A percentile compares a stretch with the other conserved stretches of the same genome.
Evolutionary conservation across 2,113 vertebrate genomes (phyloP).

Genomic region (Eolophus roseicapilla): DNA sequence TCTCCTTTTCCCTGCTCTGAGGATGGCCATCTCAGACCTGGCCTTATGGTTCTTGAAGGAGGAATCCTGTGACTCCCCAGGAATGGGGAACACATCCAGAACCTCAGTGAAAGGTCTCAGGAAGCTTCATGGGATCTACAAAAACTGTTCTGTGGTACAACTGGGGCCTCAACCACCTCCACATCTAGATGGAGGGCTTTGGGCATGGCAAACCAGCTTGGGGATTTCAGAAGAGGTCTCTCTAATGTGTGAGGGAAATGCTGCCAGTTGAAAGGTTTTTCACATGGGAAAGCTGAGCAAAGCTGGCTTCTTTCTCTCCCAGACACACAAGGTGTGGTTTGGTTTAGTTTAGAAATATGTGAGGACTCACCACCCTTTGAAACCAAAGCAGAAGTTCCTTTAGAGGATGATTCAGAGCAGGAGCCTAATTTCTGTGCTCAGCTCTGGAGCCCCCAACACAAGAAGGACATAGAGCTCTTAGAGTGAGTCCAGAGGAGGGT

Average conservation of each 20-base stretch:
- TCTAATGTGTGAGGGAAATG: neutral
- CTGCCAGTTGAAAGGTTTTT: neutral
- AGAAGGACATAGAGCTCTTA: neutral
- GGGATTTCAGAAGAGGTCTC: neutral
- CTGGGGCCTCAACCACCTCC: neutral
- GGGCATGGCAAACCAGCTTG: neutral
- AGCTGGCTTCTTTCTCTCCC: neutral
- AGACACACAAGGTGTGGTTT: neutral
- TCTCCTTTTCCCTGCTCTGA: neutral
- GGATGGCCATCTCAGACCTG: neutral
- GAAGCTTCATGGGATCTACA: neutral
- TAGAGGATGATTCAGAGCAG: neutral
- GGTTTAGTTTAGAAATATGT: neutral
- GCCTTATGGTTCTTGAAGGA: neutral
- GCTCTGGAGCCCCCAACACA: neutral
- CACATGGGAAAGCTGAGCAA: neutral
- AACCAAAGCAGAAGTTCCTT: neutral
- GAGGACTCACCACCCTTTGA: neutral
- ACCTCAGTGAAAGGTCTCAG: neutral
- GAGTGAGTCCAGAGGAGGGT: neutral
- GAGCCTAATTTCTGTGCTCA: neutral
- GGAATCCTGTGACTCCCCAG: neutral
- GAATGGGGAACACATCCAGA: neutral
- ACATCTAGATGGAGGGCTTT: neutral
- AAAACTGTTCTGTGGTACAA: neutral